phyloP scores from a whole-genome alignment of 2,113 vertebrate genomes.

The Lampris incognitus region DNA sequence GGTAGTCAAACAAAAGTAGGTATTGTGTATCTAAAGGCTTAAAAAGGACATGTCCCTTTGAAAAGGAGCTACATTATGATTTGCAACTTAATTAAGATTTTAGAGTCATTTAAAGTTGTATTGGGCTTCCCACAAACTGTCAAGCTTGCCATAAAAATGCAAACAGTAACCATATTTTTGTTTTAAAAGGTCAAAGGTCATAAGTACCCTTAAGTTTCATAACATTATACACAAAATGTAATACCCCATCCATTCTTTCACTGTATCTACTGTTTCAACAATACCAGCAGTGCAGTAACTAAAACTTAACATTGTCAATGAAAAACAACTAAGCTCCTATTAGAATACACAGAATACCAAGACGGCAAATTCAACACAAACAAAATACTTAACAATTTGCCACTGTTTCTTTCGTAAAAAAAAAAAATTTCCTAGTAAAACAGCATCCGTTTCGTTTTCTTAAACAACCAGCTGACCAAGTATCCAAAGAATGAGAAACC shows the following conservation, averaged over 20 bases:
- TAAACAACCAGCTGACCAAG: not conserved
- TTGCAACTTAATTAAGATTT: not conserved
- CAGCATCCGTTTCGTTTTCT: no score
- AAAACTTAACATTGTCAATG: no score
- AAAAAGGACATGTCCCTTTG: not conserved
- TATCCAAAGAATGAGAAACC: not conserved
- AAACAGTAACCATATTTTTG: no score
- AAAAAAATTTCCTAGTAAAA: no score
- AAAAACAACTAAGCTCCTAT: no score
- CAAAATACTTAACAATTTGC: no score
- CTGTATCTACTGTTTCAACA: no score
- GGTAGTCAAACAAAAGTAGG: slow-evolving; percentile 3
- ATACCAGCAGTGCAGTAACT: no score
- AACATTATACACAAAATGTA: not conserved
- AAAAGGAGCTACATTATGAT: not conserved
- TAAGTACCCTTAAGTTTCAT: not conserved
- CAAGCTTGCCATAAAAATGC: not conserved
- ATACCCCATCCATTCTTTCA: no score
- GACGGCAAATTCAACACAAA: no score
- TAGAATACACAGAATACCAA: no score
- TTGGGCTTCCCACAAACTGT: not conserved
- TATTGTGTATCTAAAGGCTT: not conserved
- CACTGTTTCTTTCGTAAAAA: no score
- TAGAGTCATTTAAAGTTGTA: not conserved
- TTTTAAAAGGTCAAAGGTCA: not conserved